A percentile compares a stretch with the other conserved stretches of the same genome.
phyloP scores from a whole-genome alignment of 2,797 vertebrate genomes.

The Antennarius maculatus region DNA sequence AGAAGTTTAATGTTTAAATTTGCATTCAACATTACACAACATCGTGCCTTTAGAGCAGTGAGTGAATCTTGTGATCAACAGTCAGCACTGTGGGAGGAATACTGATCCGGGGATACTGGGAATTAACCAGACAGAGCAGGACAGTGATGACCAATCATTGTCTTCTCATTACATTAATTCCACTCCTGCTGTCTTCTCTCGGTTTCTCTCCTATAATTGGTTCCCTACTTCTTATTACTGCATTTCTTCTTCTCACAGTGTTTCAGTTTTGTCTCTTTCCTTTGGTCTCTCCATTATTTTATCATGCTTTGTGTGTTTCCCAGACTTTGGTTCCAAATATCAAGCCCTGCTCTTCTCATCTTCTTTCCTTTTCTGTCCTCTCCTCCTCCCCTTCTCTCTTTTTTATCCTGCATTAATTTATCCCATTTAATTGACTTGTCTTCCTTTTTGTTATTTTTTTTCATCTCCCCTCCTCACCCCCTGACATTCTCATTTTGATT shows the following conservation, averaged over 20 bases:
- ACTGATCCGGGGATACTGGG: conserved; percentile 27
- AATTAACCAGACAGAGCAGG: conserved; percentile 3
- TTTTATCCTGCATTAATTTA: neutral
- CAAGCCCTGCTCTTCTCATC: too few relatives aligned
- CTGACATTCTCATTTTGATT: neutral
- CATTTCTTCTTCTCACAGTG: too few relatives aligned
- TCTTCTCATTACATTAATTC: too few relatives aligned
- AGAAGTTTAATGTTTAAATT: too few relatives aligned
- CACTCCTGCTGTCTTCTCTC: neutral
- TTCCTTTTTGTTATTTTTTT: neutral
- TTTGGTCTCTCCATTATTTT: neutral
- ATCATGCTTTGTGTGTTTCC: neutral
- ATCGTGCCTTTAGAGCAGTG: neutral
- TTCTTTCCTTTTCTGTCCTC: neutral
- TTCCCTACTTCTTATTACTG: neutral
- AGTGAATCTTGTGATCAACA: conserved; percentile 38
- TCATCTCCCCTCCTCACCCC: neutral
- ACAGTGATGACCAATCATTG: neutral
- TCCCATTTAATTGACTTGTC: neutral
- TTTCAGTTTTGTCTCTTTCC: too few relatives aligned
- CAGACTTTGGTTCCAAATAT: too few relatives aligned
- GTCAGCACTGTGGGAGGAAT: conserved; percentile 45
- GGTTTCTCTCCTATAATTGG: neutral
- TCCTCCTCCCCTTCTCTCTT: neutral
- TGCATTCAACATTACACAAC: too few relatives aligned